Base-by-base conservation (phyloP, 1,140 invertebrate genomes). In the Triops cancriformis region DNA sequence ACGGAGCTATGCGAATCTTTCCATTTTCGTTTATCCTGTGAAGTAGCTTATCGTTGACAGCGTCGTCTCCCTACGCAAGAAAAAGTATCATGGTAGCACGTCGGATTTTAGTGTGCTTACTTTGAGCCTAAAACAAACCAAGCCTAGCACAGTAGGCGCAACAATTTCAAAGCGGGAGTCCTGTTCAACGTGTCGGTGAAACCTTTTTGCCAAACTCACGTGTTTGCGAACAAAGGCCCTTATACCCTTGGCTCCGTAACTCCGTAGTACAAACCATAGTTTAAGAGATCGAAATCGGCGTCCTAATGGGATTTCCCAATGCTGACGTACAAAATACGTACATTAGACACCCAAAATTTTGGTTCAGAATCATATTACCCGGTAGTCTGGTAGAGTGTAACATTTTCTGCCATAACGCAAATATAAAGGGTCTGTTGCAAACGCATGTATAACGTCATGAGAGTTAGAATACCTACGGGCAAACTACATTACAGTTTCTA, bases 231-330 rank as follows among this genome's bases (percentile, higher is more conserved):
- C 97, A 82, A 92, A 89, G 14, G 89, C 89, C 83, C 97, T 94
- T 0, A 99, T 86, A 82, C 95, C 94, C 80, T 94, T 90, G 0
- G 93, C 87, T 0, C 97, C 97, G 81, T 96, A 97, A 0, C 96
- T 86, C 75, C 97, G 88, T 77, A 99, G 83, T 0, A 98, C 97
- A 83, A 99, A 98, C 98, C 97, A 99, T 5, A 99, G 84, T 84
- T 99, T 99, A 12, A 99, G 85, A 0, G 97, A 90, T 77, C 97
- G 89, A 84, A 99, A 99, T 81, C 97, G 88, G 79, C 98, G 87
- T 0, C 97, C 97, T 4, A 99, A 85, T 7, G 96, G 96, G 80
- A 99, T 98, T 87, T 98, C 96, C 95, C 97, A 98, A 83, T 99
- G 96, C 87, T 93, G 80, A 4, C 75, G 87, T 27, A 88, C 80